These are phyloP conservation scores for Hermaeophaga mercurialis DNA, from an alignment of 2,888 invertebrate species.

Conservation along the genomic window DNA sequence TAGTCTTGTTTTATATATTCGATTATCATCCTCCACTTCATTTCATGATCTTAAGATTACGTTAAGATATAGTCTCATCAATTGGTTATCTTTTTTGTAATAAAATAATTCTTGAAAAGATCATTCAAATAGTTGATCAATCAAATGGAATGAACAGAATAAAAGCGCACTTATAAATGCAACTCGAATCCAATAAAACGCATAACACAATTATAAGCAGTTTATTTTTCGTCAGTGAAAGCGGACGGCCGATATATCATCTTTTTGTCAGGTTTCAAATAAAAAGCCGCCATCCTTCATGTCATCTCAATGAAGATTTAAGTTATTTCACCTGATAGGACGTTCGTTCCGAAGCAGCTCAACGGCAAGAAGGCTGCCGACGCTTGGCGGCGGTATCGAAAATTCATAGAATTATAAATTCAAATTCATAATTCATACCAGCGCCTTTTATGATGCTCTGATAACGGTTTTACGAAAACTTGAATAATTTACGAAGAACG, in stretches of 20 bases:
- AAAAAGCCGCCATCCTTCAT: constrained; percentile 11
- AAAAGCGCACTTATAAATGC: too few relatives aligned
- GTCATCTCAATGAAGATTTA: constrained; percentile 18
- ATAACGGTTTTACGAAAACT: constrained; percentile 19
- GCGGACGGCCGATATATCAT: constrained; percentile 11
- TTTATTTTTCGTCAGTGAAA: constrained; percentile 2
- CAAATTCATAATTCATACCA: constrained; percentile 21
- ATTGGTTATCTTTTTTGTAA: too few relatives aligned
- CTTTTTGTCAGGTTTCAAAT: constrained; percentile 8
- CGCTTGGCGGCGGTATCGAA: constrained; percentile 10
- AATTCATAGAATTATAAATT: constrained; percentile 29
- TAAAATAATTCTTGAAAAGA: too few relatives aligned
- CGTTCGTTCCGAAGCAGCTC: background rate
- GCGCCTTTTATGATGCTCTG: constrained; percentile 21
- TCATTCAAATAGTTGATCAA: too few relatives aligned
- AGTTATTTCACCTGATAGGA: constrained; percentile 14
- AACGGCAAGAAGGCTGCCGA: background rate
- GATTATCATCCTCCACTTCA: too few relatives aligned
- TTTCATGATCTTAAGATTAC: too few relatives aligned
- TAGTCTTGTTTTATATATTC: too few relatives aligned
- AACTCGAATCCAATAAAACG: too few relatives aligned
- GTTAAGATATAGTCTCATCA: too few relatives aligned
- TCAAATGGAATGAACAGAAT: too few relatives aligned
- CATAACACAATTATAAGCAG: too few relatives aligned
- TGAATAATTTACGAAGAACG: constrained; percentile 27